These are phyloP conservation scores for Cololabis saira DNA, from an alignment of 2,113 vertebrate species.

Conservation along the genomic window DNA sequence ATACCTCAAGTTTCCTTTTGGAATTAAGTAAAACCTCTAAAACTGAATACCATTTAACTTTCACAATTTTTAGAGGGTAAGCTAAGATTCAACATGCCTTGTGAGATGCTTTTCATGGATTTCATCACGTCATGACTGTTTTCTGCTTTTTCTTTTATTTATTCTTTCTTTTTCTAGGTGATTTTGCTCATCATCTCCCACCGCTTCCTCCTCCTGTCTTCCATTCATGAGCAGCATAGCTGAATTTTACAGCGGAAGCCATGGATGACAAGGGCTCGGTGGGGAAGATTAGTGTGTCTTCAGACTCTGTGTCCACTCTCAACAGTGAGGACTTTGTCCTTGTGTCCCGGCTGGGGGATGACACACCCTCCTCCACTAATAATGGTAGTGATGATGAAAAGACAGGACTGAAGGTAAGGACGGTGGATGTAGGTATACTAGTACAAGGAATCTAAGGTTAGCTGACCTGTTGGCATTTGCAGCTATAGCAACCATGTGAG, in stretches of 20 bases:
- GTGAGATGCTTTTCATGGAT: slow-evolving; percentile 61
- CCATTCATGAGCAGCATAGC: slow-evolving; percentile 94
- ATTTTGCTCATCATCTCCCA: slow-evolving; percentile 87
- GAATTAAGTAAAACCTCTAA: slow-evolving; percentile 7
- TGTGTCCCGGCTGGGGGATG: slow-evolving; percentile 98
- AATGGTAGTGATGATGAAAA: slow-evolving; percentile 99
- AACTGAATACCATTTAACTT: not conserved
- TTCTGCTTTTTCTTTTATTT: slow-evolving; percentile 58
- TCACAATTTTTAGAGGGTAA: slow-evolving; percentile 5
- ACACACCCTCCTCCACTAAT: slow-evolving; percentile 96
- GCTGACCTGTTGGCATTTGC: not conserved
- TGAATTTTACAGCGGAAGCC: slow-evolving; percentile 90
- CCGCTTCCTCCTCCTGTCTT: slow-evolving; percentile 67
- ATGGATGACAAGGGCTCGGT: slow-evolving; percentile 99
- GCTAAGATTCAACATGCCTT: slow-evolving; percentile 15
- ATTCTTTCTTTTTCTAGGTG: slow-evolving; percentile 90
- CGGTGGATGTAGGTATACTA: slow-evolving; percentile 42
- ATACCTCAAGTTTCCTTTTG: slow-evolving; percentile 7
- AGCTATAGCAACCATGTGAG: not conserved
- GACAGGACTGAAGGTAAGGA: slow-evolving; percentile 98
- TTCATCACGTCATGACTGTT: slow-evolving; percentile 73
- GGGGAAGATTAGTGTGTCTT: slow-evolving; percentile 99
- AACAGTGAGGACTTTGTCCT: slow-evolving; percentile 99
- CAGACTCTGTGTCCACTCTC: slow-evolving; percentile 99
- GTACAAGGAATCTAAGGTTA: not conserved